Conservation (phyloP, 2,797 vertebrate species). For the Salarias fasciatus region DNA sequence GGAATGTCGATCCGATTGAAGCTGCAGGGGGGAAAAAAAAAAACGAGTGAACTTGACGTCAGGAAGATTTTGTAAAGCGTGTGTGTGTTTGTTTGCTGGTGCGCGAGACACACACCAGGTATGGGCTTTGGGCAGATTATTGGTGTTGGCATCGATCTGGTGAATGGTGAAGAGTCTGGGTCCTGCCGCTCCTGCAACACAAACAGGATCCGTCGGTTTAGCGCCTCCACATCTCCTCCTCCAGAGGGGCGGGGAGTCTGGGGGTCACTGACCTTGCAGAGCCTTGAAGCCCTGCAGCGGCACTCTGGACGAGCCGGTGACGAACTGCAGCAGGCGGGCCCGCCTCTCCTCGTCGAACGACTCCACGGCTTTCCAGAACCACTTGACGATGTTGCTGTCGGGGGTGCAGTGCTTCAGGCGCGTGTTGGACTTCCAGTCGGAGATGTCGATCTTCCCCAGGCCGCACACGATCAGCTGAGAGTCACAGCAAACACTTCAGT, state of each 20-base stretch:
- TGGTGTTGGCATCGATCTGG: conserved; percentile 96
- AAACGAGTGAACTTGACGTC: not conserved
- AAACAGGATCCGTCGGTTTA: conserved; percentile 7
- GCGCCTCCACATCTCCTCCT: too few species aligned
- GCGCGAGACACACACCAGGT: conserved; percentile 86
- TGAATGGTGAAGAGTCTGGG: conserved; percentile 97
- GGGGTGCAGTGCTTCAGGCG: conserved; percentile 97
- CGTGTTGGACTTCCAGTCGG: conserved; percentile 96
- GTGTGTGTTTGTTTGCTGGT: not conserved
- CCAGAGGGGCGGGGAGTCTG: too few species aligned
- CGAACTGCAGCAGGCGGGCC: conserved; percentile 94
- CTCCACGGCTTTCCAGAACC: conserved; percentile 99
- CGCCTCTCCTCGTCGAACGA: conserved; percentile 94
- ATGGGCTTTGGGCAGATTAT: conserved; percentile 97
- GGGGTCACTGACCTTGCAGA: conserved; percentile 86
- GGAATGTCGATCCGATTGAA: conserved; percentile 99
- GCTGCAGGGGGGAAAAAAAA: conserved; percentile 74
- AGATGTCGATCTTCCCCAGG: conserved; percentile 96
- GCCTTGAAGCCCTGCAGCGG: conserved; percentile 98
- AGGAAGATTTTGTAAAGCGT: too few species aligned
- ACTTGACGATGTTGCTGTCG: conserved; percentile 95
- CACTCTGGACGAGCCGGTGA: conserved; percentile 94
- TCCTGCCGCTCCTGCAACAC: conserved; percentile 90
- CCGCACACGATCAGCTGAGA: conserved; percentile 94
- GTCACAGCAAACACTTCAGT: not conserved